Conservation (phyloP, 2,113 vertebrate species). For the Upupa epops region DNA sequence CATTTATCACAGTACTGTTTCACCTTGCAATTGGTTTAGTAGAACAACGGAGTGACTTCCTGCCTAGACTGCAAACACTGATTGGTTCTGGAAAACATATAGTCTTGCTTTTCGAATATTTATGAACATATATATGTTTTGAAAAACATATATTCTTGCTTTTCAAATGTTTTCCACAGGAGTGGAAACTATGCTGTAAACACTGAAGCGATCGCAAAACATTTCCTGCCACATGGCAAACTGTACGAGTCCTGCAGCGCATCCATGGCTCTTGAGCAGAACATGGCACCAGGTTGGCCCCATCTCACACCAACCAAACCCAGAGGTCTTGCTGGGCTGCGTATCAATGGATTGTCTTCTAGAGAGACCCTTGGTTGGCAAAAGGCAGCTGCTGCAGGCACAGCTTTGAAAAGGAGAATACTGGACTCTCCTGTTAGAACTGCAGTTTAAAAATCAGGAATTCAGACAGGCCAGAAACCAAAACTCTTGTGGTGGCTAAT, state of each 20-base stretch:
- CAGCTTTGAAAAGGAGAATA: background rate
- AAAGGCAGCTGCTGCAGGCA: background rate
- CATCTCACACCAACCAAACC: background rate
- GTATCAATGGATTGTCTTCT: background rate
- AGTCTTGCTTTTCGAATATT: constrained; percentile 36
- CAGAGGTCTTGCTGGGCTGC: accelerated
- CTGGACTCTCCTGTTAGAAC: accelerated
- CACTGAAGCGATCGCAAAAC: background rate
- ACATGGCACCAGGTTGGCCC: background rate
- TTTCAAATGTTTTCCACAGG: background rate
- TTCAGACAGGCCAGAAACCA: background rate
- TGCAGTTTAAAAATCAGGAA: background rate
- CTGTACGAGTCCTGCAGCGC: accelerated
- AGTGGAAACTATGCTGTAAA: background rate
- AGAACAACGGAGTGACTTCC: background rate
- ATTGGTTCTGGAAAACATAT: constrained; percentile 57
- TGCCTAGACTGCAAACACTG: background rate
- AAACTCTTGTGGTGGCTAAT: background rate
- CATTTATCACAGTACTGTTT: background rate
- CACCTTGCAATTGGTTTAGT: background rate
- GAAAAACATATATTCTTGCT: constrained; percentile 53
- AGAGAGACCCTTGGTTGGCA: background rate
- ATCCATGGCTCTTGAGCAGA: background rate
- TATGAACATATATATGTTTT: constrained; percentile 4
- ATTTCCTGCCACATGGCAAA: background rate